Conservation (phyloP, 2,797 vertebrate species). For the Echeneis naucrates region DNA sequence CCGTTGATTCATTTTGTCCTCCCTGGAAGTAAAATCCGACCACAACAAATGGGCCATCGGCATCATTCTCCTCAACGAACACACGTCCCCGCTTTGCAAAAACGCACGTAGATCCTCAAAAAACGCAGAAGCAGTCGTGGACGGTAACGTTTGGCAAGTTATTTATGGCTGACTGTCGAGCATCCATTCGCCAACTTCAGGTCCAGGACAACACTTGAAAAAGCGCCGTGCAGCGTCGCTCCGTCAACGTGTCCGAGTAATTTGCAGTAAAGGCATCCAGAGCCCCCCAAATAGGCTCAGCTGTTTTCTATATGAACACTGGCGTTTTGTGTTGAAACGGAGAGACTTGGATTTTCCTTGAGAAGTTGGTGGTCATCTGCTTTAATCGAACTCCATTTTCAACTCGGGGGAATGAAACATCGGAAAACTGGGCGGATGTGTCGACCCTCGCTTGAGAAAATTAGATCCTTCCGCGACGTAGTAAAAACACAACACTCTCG, state of each 20-base stretch:
- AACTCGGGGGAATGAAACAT: conserved; percentile 83
- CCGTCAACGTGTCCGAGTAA: conserved; percentile 77
- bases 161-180: conserved; percentile 79
- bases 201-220: conserved; percentile 81
- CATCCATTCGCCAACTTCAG: conserved; percentile 85
- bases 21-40: conserved; percentile 86
- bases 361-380: conserved; percentile 83
- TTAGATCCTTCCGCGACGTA: conserved; percentile 87
- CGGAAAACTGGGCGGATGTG: conserved; percentile 91
- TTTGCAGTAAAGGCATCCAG: conserved; percentile 72
- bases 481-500: conserved; percentile 69
- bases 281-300: background rate
- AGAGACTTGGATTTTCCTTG: conserved; percentile 53
- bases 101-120: conserved; percentile 67
- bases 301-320: conserved; percentile 2
- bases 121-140: conserved; percentile 45
- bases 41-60: conserved; percentile 79
- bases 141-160: conserved; percentile 69
- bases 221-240: conserved; percentile 75
- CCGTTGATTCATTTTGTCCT: conserved; percentile 84
- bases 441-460: conserved; percentile 82
- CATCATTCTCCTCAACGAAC: conserved; percentile 69
- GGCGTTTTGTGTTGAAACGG: conserved; percentile 26
- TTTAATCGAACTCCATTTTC: conserved; percentile 90
- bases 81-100: conserved; percentile 56